Percentiles rank a stretch among this genome's conserved stretches.
phyloP scores from a whole-genome alignment of 1,140 invertebrate genomes.

The Eufriesea mexicana region DNA sequence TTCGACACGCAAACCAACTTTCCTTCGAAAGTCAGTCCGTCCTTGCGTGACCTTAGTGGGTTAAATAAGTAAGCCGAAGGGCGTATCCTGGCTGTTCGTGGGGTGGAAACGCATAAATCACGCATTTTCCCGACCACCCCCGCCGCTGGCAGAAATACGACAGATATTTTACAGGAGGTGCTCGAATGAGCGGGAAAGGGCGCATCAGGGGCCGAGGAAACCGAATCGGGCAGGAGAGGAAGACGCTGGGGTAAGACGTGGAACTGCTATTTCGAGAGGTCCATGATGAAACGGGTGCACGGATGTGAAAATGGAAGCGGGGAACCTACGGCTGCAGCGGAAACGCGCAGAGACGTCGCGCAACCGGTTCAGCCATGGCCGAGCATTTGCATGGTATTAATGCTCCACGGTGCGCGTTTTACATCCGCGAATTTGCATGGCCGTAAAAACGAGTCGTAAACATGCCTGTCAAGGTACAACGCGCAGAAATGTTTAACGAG shows the following conservation, averaged over 20 bases:
- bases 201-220: neutral
- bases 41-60: constrained; percentile 31
- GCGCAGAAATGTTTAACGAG: neutral
- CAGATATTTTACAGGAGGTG: constrained; percentile 36
- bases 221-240: neutral
- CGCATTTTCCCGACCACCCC: constrained; percentile 6
- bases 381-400: constrained; percentile 19
- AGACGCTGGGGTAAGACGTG: neutral
- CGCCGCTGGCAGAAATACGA: constrained; percentile 38
- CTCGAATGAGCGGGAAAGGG: neutral
- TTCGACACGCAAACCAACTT: constrained; percentile 13
- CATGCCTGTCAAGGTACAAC: neutral
- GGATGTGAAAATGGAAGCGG: neutral
- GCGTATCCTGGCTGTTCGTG: constrained; percentile 13
- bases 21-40: neutral
- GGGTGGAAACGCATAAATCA: constrained; percentile 43
- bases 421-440: constrained; percentile 1
- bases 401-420: neutral
- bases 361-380: neutral
- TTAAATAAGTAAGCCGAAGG: constrained; percentile 28
- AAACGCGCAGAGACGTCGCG: neutral
- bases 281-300: neutral
- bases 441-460: constrained; percentile 23
- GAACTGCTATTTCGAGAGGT: neutral
- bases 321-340: neutral